phyloP scores from a whole-genome alignment of 2,797 vertebrate genomes.

The Myoxocephalus aenaeus region DNA sequence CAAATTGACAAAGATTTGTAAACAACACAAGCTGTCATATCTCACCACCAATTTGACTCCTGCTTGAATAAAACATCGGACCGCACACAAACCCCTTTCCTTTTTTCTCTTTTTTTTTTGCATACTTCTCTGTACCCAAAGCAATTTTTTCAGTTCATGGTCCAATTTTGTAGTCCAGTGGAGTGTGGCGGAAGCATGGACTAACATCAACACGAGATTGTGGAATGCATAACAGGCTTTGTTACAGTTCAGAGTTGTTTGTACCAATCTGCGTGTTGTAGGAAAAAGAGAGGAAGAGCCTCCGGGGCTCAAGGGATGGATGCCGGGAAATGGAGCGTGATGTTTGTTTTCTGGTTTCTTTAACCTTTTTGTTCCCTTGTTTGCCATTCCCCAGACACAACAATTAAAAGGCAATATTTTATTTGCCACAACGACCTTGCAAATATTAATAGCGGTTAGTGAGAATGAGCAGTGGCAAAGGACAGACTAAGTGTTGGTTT shows the following conservation, averaged over 20 bases:
- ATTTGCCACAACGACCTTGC: constrained; percentile 10
- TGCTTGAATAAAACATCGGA: constrained; percentile 76
- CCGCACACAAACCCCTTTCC: constrained; percentile 55
- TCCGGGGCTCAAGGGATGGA: constrained; percentile 9
- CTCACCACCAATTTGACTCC: constrained; percentile 62
- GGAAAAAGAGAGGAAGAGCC: constrained; percentile 24
- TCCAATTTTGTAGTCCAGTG: constrained; percentile 70
- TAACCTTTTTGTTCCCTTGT: background rate
- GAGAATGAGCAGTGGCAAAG: background rate
- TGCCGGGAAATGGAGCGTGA: constrained; percentile 34
- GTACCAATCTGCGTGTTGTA: constrained; percentile 44
- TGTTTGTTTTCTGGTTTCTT: constrained; percentile 29
- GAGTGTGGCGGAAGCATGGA: constrained; percentile 66
- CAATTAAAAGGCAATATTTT: constrained; percentile 18
- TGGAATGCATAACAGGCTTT: constrained; percentile 69
- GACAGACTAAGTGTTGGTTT: background rate
- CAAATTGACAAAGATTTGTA: constrained; percentile 78
- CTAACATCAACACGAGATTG: constrained; percentile 66
- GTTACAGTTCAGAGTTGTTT: constrained; percentile 67
- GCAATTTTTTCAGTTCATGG: constrained; percentile 79
- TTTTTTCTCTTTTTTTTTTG: constrained; percentile 26
- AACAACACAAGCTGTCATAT: constrained; percentile 73
- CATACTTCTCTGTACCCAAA: constrained; percentile 66
- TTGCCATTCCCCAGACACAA: background rate
- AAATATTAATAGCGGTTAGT: background rate